These are phyloP conservation scores for Salpingus planirostris DNA, from an alignment of 2,888 invertebrate genomes.

Conservation along the genomic window DNA sequence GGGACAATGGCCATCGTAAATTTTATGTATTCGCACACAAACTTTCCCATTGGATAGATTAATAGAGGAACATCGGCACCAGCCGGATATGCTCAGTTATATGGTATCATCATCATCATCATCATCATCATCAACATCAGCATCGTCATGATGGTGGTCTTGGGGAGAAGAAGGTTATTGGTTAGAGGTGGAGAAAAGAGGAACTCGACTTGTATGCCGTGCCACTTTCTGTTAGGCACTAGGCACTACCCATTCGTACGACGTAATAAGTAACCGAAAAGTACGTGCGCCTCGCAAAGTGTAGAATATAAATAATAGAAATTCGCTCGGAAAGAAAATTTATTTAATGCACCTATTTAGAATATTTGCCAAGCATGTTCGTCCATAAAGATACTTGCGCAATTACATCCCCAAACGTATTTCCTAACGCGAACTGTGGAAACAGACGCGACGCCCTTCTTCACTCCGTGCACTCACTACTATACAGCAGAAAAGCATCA, in stretches of 20 bases:
- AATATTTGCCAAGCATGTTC: constrained; percentile 17
- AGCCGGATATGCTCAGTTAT: too few relatives aligned
- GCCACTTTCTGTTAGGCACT: too few relatives aligned
- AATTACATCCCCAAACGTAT: constrained; percentile 15
- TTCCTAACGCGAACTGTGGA: constrained; percentile 11
- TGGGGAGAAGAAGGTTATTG: too few relatives aligned
- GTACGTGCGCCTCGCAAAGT: constrained; percentile 11
- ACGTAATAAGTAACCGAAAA: constrained; percentile 11
- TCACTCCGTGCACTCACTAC: too few relatives aligned
- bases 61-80: too few relatives aligned
- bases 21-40: constrained; percentile 5
- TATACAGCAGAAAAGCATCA: too few relatives aligned
- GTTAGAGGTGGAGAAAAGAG: too few relatives aligned
- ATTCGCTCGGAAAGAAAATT: constrained; percentile 23
- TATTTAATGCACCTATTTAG: constrained; percentile 16
- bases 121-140: too few relatives aligned
- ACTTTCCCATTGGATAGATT: constrained; percentile 4
- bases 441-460: constrained; percentile 10
- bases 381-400: constrained; percentile 14
- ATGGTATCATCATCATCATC: too few relatives aligned
- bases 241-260: constrained; percentile 3
- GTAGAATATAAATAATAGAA: constrained; percentile 21
- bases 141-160: too few relatives aligned
- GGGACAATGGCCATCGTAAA: not conserved
- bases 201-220: too few relatives aligned